These are phyloP conservation scores for Herpetotheres cachinnans DNA, from an alignment of 2,113 vertebrate species.

Conservation along the genomic window DNA sequence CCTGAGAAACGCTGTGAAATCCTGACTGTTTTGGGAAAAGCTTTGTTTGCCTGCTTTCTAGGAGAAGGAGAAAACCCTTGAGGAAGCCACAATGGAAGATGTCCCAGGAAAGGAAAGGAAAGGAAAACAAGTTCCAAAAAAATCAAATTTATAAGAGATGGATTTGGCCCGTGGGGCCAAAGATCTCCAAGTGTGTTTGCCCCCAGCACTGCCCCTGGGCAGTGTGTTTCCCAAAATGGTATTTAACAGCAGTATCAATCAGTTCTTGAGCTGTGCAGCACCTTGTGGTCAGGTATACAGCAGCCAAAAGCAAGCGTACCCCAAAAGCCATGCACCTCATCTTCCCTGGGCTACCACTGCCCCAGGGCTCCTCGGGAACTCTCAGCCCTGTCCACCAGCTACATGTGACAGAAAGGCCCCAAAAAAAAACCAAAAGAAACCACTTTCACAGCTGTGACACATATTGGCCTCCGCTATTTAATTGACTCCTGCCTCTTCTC, in stretches of 20 bases:
- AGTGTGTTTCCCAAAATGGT: fast-evolving
- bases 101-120: neutral
- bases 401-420: fast-evolving
- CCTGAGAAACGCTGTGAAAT: neutral
- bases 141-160: neutral
- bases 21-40: neutral
- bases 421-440: neutral
- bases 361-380: neutral
- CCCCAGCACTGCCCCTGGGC: neutral
- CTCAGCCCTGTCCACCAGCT: neutral
- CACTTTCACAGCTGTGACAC: neutral
- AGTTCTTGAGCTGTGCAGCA: neutral
- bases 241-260: neutral
- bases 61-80: neutral
- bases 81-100: neutral
- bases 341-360: neutral
- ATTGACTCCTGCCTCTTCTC: neutral
- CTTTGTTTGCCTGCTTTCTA: neutral
- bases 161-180: neutral
- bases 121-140: neutral
- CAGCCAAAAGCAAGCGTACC: neutral
- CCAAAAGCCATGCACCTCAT: neutral
- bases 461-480: neutral
- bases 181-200: fast-evolving
- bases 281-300: neutral